Conservation (phyloP, 1,140 invertebrate genomes). For the Hypothenemus hampei region DNA sequence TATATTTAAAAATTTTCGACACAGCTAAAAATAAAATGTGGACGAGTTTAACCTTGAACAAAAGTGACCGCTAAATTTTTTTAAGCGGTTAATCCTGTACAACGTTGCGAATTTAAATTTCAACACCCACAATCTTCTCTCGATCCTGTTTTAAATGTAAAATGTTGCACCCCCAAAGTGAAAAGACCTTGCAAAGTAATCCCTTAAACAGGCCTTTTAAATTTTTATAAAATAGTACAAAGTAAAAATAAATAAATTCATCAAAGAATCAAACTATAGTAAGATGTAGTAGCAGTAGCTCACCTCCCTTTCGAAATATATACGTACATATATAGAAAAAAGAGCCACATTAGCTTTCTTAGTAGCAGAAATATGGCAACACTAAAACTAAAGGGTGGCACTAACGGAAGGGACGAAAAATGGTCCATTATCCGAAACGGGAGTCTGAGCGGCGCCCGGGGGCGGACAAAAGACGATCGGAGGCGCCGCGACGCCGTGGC, state of each 20-base stretch:
- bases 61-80: constrained; percentile 4
- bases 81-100: no score
- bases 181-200: no score
- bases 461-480: constrained; percentile 25
- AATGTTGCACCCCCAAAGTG: background rate
- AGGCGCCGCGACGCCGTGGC: constrained; percentile 21
- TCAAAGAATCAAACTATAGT: background rate
- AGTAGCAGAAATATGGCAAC: background rate
- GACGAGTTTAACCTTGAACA: background rate
- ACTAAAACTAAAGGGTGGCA: constrained; percentile 19
- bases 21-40: background rate
- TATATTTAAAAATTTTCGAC: background rate
- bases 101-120: no score
- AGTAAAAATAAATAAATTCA: background rate
- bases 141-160: background rate
- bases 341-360: background rate
- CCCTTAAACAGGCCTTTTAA: no score
- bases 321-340: background rate
- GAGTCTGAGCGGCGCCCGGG: constrained; percentile 26
- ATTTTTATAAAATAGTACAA: no score
- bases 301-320: no score
- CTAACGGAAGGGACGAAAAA: constrained; percentile 27
- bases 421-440: constrained; percentile 27
- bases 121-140: background rate
- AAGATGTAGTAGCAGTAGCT: no score